Base-by-base conservation (phyloP, 2,888 invertebrate species). In the Eretmocerus hayati region DNA sequence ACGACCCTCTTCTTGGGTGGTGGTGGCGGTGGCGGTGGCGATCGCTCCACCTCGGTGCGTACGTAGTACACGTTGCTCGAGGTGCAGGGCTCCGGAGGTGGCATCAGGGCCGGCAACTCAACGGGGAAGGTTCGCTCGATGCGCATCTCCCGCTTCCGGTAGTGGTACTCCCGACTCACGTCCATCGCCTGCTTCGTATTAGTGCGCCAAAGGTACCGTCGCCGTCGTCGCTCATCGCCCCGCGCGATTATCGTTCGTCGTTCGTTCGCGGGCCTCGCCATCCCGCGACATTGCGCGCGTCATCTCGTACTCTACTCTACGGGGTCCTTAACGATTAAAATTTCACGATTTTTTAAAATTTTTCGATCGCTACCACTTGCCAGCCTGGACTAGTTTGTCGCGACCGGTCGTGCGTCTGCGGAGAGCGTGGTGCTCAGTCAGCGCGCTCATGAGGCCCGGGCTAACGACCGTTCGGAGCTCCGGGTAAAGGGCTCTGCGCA, bases 1-100 rank as follows among this genome's bases (percentile, higher is more conserved):
- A 46, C 46, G 35, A 50, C 50, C n/a, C 32, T 35, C 35, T 46
- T 42, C 36, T 42, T 48, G 4, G 37, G 42, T 5, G 36, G 41
- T 11, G 37, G 41, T 2, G 37, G 42, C 9, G 42, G 43, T 8
- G 40, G 33, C 15, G 37, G 26, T 21, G 13, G n/a, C 9, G 35
- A 31, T 30, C 23, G 26, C 31, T 46, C 35, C 9, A 50, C 46
- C 46, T 50, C 50, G 23, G 21, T 20, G 15, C 23, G 22, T 8
- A 48, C 21, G 42, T 30, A 48, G n/a, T 33, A 20, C 9, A 48
- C 47, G 40, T n/a, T 23, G 22, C 23, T 26, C 9, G 15, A 26
- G 36, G 11, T 20, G 19, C 11, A 20, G 22, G 45, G 31, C n/a
- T 31, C 32, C 32, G 22, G 31, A n/a, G 22, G 46, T 6, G 49